Base-by-base conservation (phyloP, 2,888 invertebrate species). In the Thumatha senex region DNA sequence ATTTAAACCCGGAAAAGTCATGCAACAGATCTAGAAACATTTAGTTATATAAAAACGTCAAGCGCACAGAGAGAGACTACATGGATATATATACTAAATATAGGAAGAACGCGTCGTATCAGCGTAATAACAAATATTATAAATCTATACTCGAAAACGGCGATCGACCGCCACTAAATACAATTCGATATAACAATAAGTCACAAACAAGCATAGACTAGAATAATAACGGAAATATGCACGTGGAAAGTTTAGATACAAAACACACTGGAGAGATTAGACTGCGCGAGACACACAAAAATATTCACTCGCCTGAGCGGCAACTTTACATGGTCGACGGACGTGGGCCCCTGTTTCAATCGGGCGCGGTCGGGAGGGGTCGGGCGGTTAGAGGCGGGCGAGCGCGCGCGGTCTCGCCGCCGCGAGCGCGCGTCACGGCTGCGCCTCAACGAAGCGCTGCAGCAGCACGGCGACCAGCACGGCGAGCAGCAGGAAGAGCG, bases 401-500 rank as follows among this genome's bases (percentile, higher is more conserved):
- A 86, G 84, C 49, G 88, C 86, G 70, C 85, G 81, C 44, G 84
- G 72, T 41, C 72, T 73, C 64, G 86, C 82, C 82, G 82, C 79
- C 76, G 72, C 78, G 55, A 87, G 83, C 83, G 80, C 87, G 74
- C 82, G 89, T 89, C 89, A 88, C 80, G 87, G 88, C 12, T 79
- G 83, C 76, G 86, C 80, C 74, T 88, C 89, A 73, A 90, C 89
- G 64, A 92, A 84, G 64, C 89, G 91, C 82, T 94, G 93, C 71
- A 94, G 89, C 67, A 94, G 80, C 70, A 93, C 92, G 43, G 95
- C 94, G 68, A 94, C 89, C 58, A 93, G 72, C 70, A 94, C 87
- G 51, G 94, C 94, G 72, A 94, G 81, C 65, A 93, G 68, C 62
- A 93, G 89, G 86, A 95, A 94, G 44, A 86, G 92, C 51, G 87